Percentiles rank a stretch among this genome's conserved stretches.
These are phyloP conservation scores for Sakesphorus luctuosus DNA, from an alignment of 2,113 vertebrate species.

Conservation along the genomic window DNA sequence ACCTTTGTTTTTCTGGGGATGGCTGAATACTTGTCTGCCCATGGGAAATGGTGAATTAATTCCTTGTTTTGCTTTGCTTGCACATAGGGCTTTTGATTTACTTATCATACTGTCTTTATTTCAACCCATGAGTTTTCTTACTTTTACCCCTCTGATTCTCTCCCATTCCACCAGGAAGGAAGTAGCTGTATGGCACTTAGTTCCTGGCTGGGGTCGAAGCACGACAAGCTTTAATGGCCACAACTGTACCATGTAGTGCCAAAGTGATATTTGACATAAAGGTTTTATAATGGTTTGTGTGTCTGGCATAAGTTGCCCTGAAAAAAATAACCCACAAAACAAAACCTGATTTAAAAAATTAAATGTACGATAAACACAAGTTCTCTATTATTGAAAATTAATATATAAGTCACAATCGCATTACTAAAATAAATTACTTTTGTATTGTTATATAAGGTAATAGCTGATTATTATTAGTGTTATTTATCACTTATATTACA, in stretches of 20 bases:
- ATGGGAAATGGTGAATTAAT: background rate
- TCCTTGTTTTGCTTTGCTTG: background rate
- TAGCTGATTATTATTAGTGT: background rate
- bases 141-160: background rate
- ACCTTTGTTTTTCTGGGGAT: background rate
- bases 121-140: background rate
- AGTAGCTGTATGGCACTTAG: background rate
- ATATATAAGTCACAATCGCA: background rate
- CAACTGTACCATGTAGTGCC: background rate
- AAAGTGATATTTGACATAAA: background rate
- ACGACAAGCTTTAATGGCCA: background rate
- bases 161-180: background rate
- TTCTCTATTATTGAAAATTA: background rate
- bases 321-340: background rate
- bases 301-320: background rate
- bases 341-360: background rate
- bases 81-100: background rate
- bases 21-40: background rate
- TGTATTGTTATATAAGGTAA: background rate
- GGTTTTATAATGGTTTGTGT: background rate
- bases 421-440: background rate
- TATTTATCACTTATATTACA: background rate
- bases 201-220: rapidly evolving
- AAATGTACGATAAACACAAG: background rate
- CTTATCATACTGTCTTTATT: background rate